A percentile compares a stretch with the other conserved stretches of the same genome.
These are phyloP conservation scores for Corythornis madagascariensis DNA, from an alignment of 2,113 vertebrate genomes.

Conservation along the genomic window DNA sequence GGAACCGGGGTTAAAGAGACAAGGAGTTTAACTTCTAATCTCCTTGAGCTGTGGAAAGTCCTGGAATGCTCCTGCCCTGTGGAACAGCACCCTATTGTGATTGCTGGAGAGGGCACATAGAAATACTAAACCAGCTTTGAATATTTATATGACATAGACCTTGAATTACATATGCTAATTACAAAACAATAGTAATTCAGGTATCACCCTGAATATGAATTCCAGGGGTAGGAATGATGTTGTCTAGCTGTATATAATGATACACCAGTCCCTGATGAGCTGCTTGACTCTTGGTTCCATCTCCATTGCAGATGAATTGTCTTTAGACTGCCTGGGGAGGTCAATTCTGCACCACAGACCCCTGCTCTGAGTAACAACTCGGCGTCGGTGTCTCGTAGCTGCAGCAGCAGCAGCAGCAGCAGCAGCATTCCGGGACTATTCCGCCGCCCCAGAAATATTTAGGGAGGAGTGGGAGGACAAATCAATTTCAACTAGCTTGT, in stretches of 20 bases:
- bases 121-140: neutral
- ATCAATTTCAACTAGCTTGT: neutral
- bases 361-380: neutral
- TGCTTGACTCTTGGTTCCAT: neutral
- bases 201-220: too few species aligned
- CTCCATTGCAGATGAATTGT: neutral
- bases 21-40: neutral
- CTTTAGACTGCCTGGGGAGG: neutral
- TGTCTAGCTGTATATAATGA: neutral
- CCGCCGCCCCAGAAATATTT: neutral
- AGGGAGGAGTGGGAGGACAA: neutral
- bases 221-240: neutral
- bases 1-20: neutral
- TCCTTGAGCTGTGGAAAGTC: slow-evolving; percentile 13
- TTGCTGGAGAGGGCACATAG: neutral
- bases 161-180: too few species aligned
- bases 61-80: slow-evolving; percentile 19
- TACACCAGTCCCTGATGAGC: neutral
- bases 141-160: too few species aligned
- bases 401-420: neutral
- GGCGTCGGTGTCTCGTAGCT: neutral
- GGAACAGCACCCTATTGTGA: neutral
- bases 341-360: neutral
- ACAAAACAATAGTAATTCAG: too few species aligned
- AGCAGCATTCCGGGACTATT: slow-evolving; percentile 22